phyloP scores from a whole-genome alignment of 2,888 invertebrate genomes.

The Eupithecia tripunctaria region DNA sequence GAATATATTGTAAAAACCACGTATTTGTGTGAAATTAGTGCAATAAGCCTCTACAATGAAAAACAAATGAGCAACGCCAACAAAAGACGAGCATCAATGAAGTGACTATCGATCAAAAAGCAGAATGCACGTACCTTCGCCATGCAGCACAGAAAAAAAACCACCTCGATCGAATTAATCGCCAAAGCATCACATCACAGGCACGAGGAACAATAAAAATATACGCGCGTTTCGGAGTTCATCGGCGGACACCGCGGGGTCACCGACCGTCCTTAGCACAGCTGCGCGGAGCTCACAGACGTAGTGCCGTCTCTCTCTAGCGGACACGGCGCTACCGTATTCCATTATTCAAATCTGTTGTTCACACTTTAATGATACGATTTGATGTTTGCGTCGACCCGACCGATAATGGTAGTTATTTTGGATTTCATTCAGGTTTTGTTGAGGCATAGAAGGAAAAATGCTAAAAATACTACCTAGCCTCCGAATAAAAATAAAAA shows the following conservation, averaged over 20 bases:
- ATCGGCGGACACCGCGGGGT: conserved; percentile 79
- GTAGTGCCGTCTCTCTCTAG: conserved; percentile 67
- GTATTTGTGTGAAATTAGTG: background rate
- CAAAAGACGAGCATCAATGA: conserved; percentile 1
- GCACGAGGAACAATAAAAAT: conserved; percentile 60
- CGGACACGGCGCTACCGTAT: conserved; percentile 56
- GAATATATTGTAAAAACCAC: background rate
- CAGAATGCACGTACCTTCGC: conserved; percentile 27
- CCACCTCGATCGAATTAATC: conserved; percentile 41
- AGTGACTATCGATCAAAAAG: conserved; percentile 8
- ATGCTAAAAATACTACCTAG: background rate
- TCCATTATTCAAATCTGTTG: conserved; percentile 57
- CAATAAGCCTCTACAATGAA: background rate
- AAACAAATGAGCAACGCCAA: background rate
- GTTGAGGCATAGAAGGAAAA: background rate
- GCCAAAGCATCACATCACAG: conserved; percentile 50
- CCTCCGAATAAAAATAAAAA: background rate
- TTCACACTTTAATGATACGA: conserved; percentile 44
- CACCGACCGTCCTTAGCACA: conserved; percentile 84
- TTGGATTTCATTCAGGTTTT: conserved; percentile 3
- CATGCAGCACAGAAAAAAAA: conserved; percentile 26
- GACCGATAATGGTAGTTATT: conserved; percentile 14
- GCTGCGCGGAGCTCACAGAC: conserved; percentile 70
- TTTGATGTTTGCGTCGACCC: conserved; percentile 21
- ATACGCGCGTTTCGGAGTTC: conserved; percentile 82